These are phyloP conservation scores for Eolophus roseicapilla DNA, from an alignment of 2,113 vertebrate species.

Conservation along the genomic window DNA sequence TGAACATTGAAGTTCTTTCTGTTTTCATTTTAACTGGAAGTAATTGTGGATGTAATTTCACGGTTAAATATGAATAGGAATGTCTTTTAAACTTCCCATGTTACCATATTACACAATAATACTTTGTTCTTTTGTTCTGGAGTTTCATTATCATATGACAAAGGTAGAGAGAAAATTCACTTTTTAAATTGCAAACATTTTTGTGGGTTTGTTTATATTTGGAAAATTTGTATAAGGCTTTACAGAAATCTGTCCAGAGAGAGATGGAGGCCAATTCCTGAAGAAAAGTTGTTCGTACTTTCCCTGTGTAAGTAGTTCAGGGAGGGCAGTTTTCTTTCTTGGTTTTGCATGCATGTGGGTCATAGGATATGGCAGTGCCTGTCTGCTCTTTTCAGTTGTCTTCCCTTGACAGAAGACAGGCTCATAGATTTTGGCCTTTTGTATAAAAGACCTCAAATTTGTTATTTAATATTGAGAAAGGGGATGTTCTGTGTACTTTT, in stretches of 20 bases:
- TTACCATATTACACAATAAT: background rate
- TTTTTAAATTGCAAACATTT: conserved; percentile 12
- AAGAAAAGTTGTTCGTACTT: background rate
- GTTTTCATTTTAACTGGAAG: background rate
- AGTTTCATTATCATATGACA: conserved; percentile 10
- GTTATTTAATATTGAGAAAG: background rate
- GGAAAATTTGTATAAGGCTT: background rate
- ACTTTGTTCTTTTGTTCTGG: conserved; percentile 2
- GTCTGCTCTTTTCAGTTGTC: background rate
- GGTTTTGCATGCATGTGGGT: rapidly evolving
- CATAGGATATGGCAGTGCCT: background rate
- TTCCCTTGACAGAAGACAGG: background rate
- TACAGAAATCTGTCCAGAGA: background rate
- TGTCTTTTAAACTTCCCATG: conserved; percentile 1
- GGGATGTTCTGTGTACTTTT: background rate
- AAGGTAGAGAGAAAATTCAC: background rate
- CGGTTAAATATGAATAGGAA: background rate
- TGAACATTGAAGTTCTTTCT: background rate
- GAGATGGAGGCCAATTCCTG: background rate
- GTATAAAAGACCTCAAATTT: background rate
- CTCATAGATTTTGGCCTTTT: background rate
- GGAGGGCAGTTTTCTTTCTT: background rate
- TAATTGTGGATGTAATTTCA: background rate
- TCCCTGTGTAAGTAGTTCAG: background rate
- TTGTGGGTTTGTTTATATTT: conserved; percentile 11